A percentile compares a stretch with the other conserved stretches of the same genome.
These are phyloP conservation scores for Anolis apletophallus DNA, from an alignment of 2,797 vertebrate species.

Conservation along the genomic window DNA sequence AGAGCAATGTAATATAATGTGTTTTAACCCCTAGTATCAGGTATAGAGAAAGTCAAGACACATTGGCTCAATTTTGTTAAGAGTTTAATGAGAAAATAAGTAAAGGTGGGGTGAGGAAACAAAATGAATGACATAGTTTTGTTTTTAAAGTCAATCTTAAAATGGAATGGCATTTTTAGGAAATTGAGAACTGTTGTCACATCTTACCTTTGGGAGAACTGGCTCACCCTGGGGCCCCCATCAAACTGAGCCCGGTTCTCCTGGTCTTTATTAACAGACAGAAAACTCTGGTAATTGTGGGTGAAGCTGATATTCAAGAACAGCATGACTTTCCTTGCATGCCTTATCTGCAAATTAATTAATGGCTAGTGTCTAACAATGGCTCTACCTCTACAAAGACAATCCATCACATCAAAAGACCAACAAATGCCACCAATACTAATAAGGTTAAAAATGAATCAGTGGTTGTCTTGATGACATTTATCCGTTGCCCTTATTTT, in stretches of 20 bases:
- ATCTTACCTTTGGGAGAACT: not conserved
- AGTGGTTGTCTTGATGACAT: not conserved
- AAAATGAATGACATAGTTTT: not conserved
- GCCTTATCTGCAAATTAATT: constrained; percentile 40
- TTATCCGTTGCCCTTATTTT: constrained; percentile 10
- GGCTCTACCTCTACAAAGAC: constrained; percentile 5
- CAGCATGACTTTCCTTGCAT: constrained; percentile 13
- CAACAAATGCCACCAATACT: constrained; percentile 11
- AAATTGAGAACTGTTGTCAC: not conserved
- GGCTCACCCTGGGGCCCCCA: not conserved
- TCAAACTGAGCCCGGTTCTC: not conserved
- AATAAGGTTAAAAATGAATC: constrained; percentile 28
- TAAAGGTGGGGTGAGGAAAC: not conserved
- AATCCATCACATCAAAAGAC: constrained; percentile 16
- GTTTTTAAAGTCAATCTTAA: not conserved
- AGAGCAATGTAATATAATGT: not conserved
- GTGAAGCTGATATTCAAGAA: constrained; percentile 11
- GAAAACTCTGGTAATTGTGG: not conserved
- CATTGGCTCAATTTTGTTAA: not conserved
- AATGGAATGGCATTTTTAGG: not conserved
- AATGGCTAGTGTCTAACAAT: not conserved
- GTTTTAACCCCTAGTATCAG: not conserved
- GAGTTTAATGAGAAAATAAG: not conserved
- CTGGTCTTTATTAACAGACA: not conserved
- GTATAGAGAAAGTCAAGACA: not conserved